Evolutionary conservation across 1,140 invertebrate species (phyloP).

Genomic region (Achroia grisella): DNA sequence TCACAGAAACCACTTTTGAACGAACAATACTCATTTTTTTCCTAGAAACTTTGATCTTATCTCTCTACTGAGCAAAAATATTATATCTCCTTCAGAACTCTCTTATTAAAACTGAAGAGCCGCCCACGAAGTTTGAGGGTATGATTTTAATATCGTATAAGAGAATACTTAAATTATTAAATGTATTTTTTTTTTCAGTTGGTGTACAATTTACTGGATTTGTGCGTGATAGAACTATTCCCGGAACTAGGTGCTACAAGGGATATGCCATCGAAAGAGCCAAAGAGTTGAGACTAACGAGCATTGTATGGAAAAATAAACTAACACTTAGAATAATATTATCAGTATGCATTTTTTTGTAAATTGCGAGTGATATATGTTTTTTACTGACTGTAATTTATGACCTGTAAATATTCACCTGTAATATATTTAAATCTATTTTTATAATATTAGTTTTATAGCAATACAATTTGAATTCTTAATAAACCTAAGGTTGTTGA

Average conservation of each 20-base stretch:
- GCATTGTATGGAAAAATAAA: too few species aligned
- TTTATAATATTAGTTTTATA: slow-evolving; percentile 41
- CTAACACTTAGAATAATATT: neutral
- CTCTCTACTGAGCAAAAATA: too few species aligned
- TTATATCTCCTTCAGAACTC: neutral
- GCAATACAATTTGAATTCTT: slow-evolving; percentile 1
- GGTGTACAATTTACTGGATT: slow-evolving; percentile 64
- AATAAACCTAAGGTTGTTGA: neutral
- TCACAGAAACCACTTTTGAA: too few species aligned
- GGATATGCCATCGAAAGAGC: slow-evolving; percentile 11
- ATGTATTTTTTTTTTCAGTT: slow-evolving; percentile 47
- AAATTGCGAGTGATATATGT: slow-evolving; percentile 7
- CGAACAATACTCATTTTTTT: too few species aligned
- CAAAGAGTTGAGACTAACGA: slow-evolving; percentile 39
- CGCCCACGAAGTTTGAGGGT: neutral
- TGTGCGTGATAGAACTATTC: slow-evolving; percentile 61
- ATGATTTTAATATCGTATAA: too few species aligned
- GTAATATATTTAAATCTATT: slow-evolving; percentile 44
- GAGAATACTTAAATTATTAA: neutral
- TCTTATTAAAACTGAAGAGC: neutral
- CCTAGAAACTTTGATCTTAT: too few species aligned
- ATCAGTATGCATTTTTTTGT: slow-evolving; percentile 7
- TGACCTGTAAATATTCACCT: slow-evolving; percentile 40
- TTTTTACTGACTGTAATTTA: too few species aligned
- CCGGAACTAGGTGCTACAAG: slow-evolving; percentile 46